These are phyloP conservation scores for Myzus persicae DNA, from an alignment of 1,140 invertebrate species.

Conservation along the genomic window DNA sequence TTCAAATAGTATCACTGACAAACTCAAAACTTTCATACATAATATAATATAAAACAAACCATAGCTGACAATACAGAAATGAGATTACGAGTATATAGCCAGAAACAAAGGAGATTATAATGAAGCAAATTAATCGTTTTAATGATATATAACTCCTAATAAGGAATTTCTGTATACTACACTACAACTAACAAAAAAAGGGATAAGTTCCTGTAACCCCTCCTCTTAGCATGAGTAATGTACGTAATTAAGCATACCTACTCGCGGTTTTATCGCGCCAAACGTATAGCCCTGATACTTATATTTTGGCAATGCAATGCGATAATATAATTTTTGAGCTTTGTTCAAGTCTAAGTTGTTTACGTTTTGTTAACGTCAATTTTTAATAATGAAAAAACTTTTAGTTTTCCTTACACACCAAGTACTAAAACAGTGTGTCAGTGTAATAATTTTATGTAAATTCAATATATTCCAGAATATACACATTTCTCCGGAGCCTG, in stretches of 20 bases:
- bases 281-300: neutral
- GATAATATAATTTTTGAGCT: neutral
- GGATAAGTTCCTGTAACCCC: too few relatives aligned
- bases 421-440: neutral
- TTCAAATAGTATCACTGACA: too few relatives aligned
- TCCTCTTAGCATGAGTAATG: too few relatives aligned
- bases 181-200: too few relatives aligned
- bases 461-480: neutral
- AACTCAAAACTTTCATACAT: too few relatives aligned
- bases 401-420: neutral
- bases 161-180: too few relatives aligned
- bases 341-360: neutral
- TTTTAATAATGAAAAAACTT: neutral
- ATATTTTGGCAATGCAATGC: neutral
- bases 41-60: too few relatives aligned
- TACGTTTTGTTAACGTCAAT: neutral
- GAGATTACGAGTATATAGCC: too few relatives aligned
- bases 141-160: too few relatives aligned
- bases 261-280: neutral
- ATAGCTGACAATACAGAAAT: too few relatives aligned
- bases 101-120: too few relatives aligned
- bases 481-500: neutral
- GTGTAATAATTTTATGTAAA: neutral
- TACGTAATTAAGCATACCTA: neutral
- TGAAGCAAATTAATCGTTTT: too few relatives aligned